These are phyloP conservation scores for Eucera pruinosa DNA, from an alignment of 2,888 invertebrate genomes.

Conservation along the genomic window DNA sequence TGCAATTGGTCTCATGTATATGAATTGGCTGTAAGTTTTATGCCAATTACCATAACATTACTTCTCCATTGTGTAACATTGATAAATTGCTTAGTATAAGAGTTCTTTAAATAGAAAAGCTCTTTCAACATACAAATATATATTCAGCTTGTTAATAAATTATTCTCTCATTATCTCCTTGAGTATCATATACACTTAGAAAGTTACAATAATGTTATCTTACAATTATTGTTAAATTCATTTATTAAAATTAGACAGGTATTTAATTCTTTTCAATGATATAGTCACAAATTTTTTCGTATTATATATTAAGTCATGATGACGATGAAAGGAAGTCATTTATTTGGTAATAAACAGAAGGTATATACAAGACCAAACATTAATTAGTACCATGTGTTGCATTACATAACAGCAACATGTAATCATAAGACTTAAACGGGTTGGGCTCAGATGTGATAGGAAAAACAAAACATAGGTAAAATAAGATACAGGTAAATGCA, in stretches of 20 bases:
- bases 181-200: too few species aligned
- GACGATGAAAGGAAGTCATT: slow-evolving; percentile 21
- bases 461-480: slow-evolving; percentile 36
- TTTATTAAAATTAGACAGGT: background rate
- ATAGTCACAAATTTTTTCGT: background rate
- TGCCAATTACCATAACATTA: slow-evolving; percentile 57
- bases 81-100: slow-evolving; percentile 21
- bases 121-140: slow-evolving; percentile 1
- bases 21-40: slow-evolving; percentile 33
- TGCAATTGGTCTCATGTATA: slow-evolving; percentile 27
- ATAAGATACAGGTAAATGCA: slow-evolving; percentile 17
- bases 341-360: slow-evolving; percentile 49
- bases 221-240: background rate
- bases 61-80: slow-evolving; percentile 49
- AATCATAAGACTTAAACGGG: slow-evolving; percentile 56
- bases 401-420: slow-evolving; percentile 65
- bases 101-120: slow-evolving; percentile 6
- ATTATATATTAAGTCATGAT: too few species aligned
- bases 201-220: background rate
- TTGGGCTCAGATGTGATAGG: slow-evolving; percentile 33
- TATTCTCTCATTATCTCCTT: background rate
- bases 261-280: background rate
- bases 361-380: slow-evolving; percentile 30
- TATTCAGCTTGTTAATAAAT: background rate
- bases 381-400: slow-evolving; percentile 65